Evolutionary conservation across 2,888 invertebrate genomes (phyloP), one percentile per base, ranked within the genome.

Genomic region (Vannuccia rotundouncinata): DNA sequence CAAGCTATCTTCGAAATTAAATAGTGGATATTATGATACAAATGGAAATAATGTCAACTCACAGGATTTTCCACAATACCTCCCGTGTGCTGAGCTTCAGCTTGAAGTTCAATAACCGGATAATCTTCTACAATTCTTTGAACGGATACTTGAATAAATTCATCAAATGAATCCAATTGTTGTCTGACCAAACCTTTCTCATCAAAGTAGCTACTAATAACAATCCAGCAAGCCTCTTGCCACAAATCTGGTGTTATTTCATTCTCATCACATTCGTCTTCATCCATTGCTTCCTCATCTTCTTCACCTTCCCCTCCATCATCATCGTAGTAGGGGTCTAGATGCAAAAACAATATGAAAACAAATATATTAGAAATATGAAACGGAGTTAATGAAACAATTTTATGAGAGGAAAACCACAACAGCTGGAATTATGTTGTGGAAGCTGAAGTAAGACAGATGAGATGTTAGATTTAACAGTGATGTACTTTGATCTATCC

Each of bases 191-290:
- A 91, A 88, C 99, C 99, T 89, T 99, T 99, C 88, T 99, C 99
- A 87, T 99, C 99, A 87, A 99, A 99, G 89, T 99, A 99, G 0
- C 99, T 95, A 87, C 97, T 97, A 86, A 99, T 99, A 82, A 99
- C 98, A 86, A 99, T 97, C 99, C 99, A 99, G 86, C 99, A 99
- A 74, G 99, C 99, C 90, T 98, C 98, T 89, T 99, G 98, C 99
- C 99, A 99, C 83, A 98, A 90, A 87, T 99, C 98, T 1, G 95
- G 93, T 31, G 95, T 95, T 85, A 99, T 96, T 89, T 99, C 98
- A 88, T 95, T 96, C 79, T 85, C 85, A 74, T 89, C 89, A 10
- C 5, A 27, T 22, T 73, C 74, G 5, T 73, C 74, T 10, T 73
- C 22, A 13, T 73, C 74, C 45, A 45, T 45, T 45, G 10, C 45